These are phyloP conservation scores for Drosophila sturtevanti DNA, from an alignment of 1,140 invertebrate genomes.

Conservation along the genomic window DNA sequence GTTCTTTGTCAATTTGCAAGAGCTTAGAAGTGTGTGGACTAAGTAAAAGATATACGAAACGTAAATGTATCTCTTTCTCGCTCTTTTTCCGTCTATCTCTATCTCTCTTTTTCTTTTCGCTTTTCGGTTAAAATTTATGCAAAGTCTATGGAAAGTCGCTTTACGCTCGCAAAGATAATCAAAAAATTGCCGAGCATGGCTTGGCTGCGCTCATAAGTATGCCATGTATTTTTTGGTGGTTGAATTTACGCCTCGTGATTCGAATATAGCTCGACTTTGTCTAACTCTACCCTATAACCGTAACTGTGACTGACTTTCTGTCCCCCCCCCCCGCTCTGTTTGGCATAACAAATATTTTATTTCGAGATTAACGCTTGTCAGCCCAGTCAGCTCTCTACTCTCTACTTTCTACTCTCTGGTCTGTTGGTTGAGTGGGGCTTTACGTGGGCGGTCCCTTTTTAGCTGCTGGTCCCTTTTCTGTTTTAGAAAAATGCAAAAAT, in stretches of 20 bases:
- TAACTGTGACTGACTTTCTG: neutral
- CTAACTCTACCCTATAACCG: no score
- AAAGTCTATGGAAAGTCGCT: slow-evolving; percentile 76
- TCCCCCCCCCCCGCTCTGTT: slow-evolving; percentile 12
- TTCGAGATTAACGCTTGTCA: slow-evolving; percentile 78
- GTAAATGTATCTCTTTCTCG: slow-evolving; percentile 15
- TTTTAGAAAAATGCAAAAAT: slow-evolving; percentile 57
- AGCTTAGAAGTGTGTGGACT: slow-evolving; percentile 65
- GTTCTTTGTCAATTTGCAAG: slow-evolving; percentile 77
- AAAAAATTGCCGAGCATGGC: slow-evolving; percentile 51
- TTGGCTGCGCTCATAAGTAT: slow-evolving; percentile 59
- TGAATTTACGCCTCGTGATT: slow-evolving; percentile 39
- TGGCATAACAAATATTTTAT: slow-evolving; percentile 72
- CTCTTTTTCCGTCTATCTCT: slow-evolving; percentile 9
- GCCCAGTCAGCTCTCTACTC: slow-evolving; percentile 15
- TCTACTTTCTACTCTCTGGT: slow-evolving; percentile 1
- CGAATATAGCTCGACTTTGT: neutral
- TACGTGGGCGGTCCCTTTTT: neutral
- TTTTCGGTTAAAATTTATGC: slow-evolving; percentile 63
- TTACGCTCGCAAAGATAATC: slow-evolving; percentile 69
- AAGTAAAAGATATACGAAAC: slow-evolving; percentile 67
- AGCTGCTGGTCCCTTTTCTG: slow-evolving; percentile 8
- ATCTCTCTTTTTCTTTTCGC: neutral
- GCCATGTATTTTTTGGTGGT: slow-evolving; percentile 66
- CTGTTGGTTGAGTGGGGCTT: slow-evolving; percentile 9